Base-by-base conservation (phyloP, 2,888 invertebrate species). In the Noctua pronuba region DNA sequence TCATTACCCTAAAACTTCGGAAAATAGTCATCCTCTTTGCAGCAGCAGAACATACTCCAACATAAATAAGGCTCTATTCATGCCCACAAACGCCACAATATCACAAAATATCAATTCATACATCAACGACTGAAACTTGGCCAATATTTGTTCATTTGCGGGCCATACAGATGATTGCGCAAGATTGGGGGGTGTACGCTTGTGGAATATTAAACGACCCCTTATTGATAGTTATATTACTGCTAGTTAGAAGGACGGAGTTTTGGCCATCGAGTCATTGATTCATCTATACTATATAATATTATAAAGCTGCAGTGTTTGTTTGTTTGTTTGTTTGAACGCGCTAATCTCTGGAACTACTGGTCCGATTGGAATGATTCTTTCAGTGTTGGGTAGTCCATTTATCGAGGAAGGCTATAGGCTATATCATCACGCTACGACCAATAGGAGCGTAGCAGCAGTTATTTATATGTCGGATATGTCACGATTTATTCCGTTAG, bases 71-170 rank as follows among this genome's bases (percentile, higher is more conserved):
- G 21, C 10, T 10, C 41, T 41, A 41, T 65, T 65, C 41, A 65
- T 41, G 8, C 41, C 5, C 24, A n/a, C 0, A 16, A 41, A 64
- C 64, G n/a, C 16, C 31, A 75, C 21, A 82, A 55, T 28, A 75
- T 24, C 28, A 38, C 16, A 41, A 76, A 65, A 55, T 83, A 84
- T 79, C 60, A 68, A 79, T 77, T 77, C 24, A 82, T 77, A 73
- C 62, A 66, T 80, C 72, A 87, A 38, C 28, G 28, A 55, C 62
- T 55, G 35, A 46, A 79, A 86, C 64, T 83, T 87, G 60, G 55
- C n/a, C 72, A 76, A 88, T 88, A 80, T 89, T 88, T 88, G 89
- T 49, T 88, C 87, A 88, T 88, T 88, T 83, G 89, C 75, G 85
- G 65, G n/a, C 75, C 71, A 78, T 76, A 78, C 75, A 80, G 70